Conservation (phyloP, 2,888 invertebrate genomes). For the Patella pellucida region DNA sequence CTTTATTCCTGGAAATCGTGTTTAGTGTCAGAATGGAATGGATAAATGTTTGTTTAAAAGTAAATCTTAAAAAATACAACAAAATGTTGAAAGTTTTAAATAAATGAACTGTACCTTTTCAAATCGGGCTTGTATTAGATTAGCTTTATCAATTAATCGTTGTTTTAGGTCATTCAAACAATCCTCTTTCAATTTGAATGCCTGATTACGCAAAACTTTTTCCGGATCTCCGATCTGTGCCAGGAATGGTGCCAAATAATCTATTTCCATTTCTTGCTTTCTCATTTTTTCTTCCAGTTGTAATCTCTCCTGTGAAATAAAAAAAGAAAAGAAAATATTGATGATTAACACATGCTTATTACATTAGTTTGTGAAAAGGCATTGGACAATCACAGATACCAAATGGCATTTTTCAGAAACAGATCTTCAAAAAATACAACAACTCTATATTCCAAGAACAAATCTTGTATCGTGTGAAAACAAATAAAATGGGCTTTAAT, state of each 20-base stretch:
- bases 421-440: too few species aligned
- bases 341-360: too few species aligned
- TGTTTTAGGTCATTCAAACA: constrained; percentile 70
- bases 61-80: too few species aligned
- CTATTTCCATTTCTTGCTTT: constrained; percentile 70
- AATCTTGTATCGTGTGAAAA: too few species aligned
- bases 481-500: too few species aligned
- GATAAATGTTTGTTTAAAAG: too few species aligned
- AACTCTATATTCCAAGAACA: too few species aligned
- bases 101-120: constrained; percentile 63
- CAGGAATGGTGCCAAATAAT: constrained; percentile 71
- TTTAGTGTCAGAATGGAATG: too few species aligned
- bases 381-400: too few species aligned
- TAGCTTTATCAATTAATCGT: constrained; percentile 71
- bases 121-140: constrained; percentile 71
- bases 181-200: constrained; percentile 67
- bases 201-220: constrained; percentile 60
- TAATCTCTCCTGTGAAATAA: constrained; percentile 57
- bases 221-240: constrained; percentile 69
- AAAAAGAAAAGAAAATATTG: not conserved
- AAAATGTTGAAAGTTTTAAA: not conserved
- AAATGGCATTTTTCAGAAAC: too few species aligned
- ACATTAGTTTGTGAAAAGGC: too few species aligned
- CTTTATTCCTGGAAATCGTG: too few species aligned
- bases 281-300: constrained; percentile 67